phyloP scores from a whole-genome alignment of 2,888 invertebrate species.

The Eristalis intricaria region DNA sequence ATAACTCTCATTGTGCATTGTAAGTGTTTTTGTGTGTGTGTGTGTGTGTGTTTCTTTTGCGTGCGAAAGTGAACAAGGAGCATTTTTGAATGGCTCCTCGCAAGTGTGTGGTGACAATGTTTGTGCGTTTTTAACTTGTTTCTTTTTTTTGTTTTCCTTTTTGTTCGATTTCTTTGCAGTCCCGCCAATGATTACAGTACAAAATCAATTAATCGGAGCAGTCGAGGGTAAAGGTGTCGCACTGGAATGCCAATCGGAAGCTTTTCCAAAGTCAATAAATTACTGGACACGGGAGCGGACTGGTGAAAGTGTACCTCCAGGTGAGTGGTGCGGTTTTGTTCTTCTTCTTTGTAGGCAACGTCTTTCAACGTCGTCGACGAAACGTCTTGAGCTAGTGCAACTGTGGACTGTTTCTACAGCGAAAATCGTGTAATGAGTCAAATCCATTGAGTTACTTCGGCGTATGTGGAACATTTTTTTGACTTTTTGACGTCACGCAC shows the following conservation, averaged over 20 bases:
- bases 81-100: neutral
- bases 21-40: conserved; percentile 80
- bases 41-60: neutral
- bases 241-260: conserved; percentile 91
- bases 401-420: no score
- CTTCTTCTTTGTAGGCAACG: neutral
- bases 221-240: conserved; percentile 88
- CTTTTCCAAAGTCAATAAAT: conserved; percentile 92
- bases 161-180: conserved; percentile 83
- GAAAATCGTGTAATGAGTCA: no score
- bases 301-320: conserved; percentile 89
- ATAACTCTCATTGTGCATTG: conserved; percentile 93
- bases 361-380: no score
- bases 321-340: conserved; percentile 82
- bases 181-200: conserved; percentile 92
- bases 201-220: conserved; percentile 91
- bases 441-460: no score
- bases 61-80: neutral
- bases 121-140: conserved; percentile 14
- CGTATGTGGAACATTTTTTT: no score
- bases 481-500: no score
- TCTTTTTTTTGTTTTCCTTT: conserved; percentile 7
- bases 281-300: conserved; percentile 88
- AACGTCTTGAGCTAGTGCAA: no score
- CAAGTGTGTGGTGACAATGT: neutral